These are phyloP conservation scores for Chiridota heheva DNA, from an alignment of 35 echinoderm and acorn worm species.

Conservation along the genomic window DNA sequence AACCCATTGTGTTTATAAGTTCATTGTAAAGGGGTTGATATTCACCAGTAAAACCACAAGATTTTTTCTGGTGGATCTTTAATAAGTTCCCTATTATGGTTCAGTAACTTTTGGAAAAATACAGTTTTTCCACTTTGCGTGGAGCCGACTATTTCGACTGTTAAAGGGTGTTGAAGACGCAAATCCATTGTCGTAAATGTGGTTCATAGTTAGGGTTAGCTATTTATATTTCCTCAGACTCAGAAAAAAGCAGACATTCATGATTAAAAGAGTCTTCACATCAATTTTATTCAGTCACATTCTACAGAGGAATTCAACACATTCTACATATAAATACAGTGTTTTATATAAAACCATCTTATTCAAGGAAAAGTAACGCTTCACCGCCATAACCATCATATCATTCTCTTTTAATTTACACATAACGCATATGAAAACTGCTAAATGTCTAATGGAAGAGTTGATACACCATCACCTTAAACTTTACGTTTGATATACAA, in stretches of 20 bases:
- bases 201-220: neutral
- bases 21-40: conserved; percentile 19
- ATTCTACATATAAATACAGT: too few species aligned
- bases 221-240: neutral
- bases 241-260: neutral
- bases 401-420: too few species aligned
- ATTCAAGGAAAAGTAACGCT: neutral
- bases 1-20: neutral
- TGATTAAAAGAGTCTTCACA: neutral
- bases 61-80: conserved; percentile 37
- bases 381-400: neutral
- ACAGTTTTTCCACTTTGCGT: conserved; percentile 56
- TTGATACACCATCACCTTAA: conserved; percentile 35
- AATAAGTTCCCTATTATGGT: conserved; percentile 35
- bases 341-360: too few species aligned
- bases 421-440: too few species aligned
- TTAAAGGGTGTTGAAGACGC: conserved; percentile 50
- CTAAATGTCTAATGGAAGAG: conserved; percentile 33
- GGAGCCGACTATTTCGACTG: conserved; percentile 37
- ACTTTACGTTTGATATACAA: conserved; percentile 65
- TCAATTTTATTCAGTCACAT: too few species aligned
- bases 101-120: conserved; percentile 52
- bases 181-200: conserved; percentile 20
- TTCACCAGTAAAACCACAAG: too few species aligned
- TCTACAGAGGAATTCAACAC: too few species aligned